phyloP scores from a whole-genome alignment of 2,888 invertebrate species.

The Sinhomidia bicolor region DNA sequence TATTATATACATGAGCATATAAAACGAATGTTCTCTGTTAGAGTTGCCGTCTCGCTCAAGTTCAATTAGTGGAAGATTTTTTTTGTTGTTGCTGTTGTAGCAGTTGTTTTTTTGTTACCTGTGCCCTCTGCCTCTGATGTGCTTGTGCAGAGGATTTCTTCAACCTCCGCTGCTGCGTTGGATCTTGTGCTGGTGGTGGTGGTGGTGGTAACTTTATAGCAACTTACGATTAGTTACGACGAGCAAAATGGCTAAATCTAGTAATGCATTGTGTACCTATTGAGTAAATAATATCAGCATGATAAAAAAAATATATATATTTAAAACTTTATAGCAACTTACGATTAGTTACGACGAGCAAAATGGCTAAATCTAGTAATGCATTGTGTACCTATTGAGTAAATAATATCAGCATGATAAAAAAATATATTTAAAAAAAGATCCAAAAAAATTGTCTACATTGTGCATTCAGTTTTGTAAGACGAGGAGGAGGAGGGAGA shows the following conservation, averaged over 20 bases:
- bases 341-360: neutral
- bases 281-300: neutral
- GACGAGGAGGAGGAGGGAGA: conserved; percentile 8
- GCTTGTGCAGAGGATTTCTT: no score
- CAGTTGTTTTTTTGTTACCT: conserved; percentile 2
- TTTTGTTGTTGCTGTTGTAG: neutral
- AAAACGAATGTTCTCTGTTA: no score
- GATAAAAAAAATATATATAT: no score
- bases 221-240: neutral
- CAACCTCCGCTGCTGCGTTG: no score
- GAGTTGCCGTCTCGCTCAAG: neutral
- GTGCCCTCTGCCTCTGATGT: conserved; percentile 13
- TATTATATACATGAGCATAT: neutral
- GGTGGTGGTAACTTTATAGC: no score
- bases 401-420: neutral
- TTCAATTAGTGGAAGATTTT: conserved; percentile 27
- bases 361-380: neutral
- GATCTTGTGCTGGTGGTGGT: no score
- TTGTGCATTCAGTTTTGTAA: no score
- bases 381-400: neutral
- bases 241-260: neutral
- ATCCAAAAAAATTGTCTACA: no score
- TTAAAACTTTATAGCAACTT: neutral
- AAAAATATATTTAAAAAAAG: neutral
- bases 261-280: neutral